Evolutionary conservation across 2,113 vertebrate species (phyloP).

Genomic region (Uria aalge): DNA sequence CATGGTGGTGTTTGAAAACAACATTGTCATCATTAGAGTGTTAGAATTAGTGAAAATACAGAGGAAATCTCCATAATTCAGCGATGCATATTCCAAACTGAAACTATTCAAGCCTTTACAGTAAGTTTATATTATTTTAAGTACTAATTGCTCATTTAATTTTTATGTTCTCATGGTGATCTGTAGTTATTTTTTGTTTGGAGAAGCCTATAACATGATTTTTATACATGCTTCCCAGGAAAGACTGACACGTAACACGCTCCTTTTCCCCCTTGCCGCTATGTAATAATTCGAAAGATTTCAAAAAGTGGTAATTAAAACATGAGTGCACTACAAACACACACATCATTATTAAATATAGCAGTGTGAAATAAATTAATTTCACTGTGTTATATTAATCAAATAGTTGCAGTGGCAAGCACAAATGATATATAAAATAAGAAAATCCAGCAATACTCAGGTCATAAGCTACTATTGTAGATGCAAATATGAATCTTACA

Average conservation of each 20-base stretch:
- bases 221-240: background rate
- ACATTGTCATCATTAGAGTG: background rate
- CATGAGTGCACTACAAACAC: background rate
- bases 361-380: background rate
- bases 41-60: background rate
- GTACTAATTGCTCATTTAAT: background rate
- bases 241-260: background rate
- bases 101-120: background rate
- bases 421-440: background rate
- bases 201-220: background rate
- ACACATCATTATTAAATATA: background rate
- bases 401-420: background rate
- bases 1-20: background rate
- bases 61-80: background rate
- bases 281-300: background rate
- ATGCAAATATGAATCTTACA: background rate
- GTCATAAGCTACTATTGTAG: background rate
- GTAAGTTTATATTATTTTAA: background rate
- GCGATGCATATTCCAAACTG: background rate
- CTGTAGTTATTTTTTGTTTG: background rate
- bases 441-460: background rate
- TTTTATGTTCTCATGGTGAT: background rate
- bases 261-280: background rate
- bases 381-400: background rate
- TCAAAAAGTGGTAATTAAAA: background rate